Conservation (phyloP, 2,113 vertebrate genomes). For the Ptilorrhoa leucosticta region DNA sequence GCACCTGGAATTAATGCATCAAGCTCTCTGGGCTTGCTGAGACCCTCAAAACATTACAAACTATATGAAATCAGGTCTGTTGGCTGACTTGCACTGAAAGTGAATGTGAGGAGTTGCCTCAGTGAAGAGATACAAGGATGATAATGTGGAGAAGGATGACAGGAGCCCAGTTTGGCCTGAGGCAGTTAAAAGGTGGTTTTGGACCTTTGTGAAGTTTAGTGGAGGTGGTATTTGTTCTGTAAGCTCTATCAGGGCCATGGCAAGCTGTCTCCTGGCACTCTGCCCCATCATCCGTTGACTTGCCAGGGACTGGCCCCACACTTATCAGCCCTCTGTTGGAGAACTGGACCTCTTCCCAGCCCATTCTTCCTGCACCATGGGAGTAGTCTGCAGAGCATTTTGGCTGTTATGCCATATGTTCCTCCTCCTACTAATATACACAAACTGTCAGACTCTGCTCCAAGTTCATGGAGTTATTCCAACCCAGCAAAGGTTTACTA, state of each 20-base stretch:
- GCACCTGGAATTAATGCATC: background rate
- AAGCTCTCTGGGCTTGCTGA: background rate
- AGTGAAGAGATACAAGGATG: background rate
- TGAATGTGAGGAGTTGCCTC: background rate
- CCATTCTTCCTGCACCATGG: background rate
- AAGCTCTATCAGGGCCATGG: background rate
- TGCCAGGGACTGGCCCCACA: background rate
- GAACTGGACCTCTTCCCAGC: background rate
- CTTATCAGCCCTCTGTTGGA: background rate
- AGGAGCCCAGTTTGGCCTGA: background rate
- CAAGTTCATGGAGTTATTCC: background rate
- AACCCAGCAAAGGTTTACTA: background rate
- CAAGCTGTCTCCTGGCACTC: background rate
- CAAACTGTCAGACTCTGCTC: background rate
- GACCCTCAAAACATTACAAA: background rate
- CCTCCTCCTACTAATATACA: background rate
- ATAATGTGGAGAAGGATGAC: background rate
- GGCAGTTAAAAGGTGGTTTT: background rate
- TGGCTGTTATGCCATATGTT: background rate
- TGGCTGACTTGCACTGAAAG: background rate
- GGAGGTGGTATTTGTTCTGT: background rate
- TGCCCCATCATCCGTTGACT: accelerated
- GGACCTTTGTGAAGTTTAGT: background rate
- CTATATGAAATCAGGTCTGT: background rate
- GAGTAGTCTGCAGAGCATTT: background rate